Percentiles rank a stretch among this genome's conserved stretches.
phyloP scores from a whole-genome alignment of 1,140 invertebrate species.

The Halictus rubicundus region DNA sequence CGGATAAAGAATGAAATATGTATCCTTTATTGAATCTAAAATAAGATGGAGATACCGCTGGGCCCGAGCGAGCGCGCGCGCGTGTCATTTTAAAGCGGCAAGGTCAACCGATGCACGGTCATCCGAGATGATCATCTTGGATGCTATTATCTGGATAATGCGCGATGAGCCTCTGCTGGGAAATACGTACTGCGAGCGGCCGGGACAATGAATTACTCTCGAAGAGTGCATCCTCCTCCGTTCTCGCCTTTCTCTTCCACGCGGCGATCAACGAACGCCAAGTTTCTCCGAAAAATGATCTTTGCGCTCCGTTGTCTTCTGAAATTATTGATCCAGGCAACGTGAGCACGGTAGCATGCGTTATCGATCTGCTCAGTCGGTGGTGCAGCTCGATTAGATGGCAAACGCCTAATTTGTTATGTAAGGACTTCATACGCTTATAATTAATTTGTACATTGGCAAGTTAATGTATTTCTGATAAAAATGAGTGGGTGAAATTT shows the following conservation, averaged over 20 bases:
- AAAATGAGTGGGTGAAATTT: no score
- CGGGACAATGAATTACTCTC: constrained; percentile 70
- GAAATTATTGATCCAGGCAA: constrained; percentile 64
- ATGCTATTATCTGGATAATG: constrained; percentile 74
- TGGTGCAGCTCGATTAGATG: no score
- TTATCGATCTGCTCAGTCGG: background rate
- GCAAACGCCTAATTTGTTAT: no score
- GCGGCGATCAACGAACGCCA: constrained; percentile 20
- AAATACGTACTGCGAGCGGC: constrained; percentile 51
- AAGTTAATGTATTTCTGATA: no score
- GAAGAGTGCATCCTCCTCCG: constrained; percentile 51
- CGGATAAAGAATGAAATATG: constrained; percentile 65
- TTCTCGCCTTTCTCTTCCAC: constrained; percentile 32
- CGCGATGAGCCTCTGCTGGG: constrained; percentile 43
- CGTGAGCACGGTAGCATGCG: no score
- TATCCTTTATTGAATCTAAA: constrained; percentile 67
- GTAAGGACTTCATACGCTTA: no score
- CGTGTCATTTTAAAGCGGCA: constrained; percentile 60
- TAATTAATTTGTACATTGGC: no score
- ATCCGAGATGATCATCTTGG: constrained; percentile 70
- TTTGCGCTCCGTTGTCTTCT: constrained; percentile 52
- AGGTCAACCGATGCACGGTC: constrained; percentile 64
- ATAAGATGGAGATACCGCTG: constrained; percentile 61
- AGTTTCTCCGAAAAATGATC: constrained; percentile 50
- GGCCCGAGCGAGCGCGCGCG: constrained; percentile 15